phyloP scores from a whole-genome alignment of 2,888 invertebrate species.

The Agrotis puta region DNA sequence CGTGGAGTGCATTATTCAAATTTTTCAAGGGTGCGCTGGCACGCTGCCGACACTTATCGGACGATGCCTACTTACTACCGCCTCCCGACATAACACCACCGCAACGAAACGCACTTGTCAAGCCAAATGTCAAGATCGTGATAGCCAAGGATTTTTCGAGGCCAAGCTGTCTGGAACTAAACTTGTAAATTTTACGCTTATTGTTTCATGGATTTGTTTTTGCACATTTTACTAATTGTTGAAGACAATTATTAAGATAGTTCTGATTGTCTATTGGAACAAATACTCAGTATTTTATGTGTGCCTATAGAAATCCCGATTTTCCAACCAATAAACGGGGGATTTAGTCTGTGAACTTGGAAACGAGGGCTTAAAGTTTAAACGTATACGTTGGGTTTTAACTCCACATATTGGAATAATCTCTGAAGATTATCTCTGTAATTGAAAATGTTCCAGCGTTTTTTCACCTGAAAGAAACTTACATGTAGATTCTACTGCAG shows the following conservation, averaged over 20 bases:
- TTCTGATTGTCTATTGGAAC: slow-evolving; percentile 1
- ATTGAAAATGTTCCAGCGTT: slow-evolving; percentile 39
- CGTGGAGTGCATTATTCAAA: slow-evolving; percentile 58
- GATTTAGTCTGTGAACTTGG: slow-evolving; percentile 22
- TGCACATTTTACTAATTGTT: slow-evolving; percentile 13
- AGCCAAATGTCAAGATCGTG: slow-evolving; percentile 74
- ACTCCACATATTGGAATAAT: slow-evolving; percentile 42
- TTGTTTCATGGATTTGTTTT: slow-evolving; percentile 13
- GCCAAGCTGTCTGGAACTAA: slow-evolving; percentile 45
- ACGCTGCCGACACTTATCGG: slow-evolving; percentile 55
- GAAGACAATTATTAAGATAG: not conserved
- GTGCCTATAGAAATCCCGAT: not conserved
- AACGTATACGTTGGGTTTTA: slow-evolving; percentile 26
- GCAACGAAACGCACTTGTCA: slow-evolving; percentile 67
- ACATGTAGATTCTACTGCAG: slow-evolving; percentile 31
- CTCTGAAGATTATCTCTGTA: slow-evolving; percentile 30
- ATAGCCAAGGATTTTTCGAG: slow-evolving; percentile 55
- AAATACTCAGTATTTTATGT: not conserved
- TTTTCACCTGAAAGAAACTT: slow-evolving; percentile 25
- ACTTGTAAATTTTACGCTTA: slow-evolving; percentile 37
- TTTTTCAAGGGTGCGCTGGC: slow-evolving; percentile 62
- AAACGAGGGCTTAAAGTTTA: slow-evolving; percentile 31
- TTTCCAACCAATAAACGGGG: slow-evolving; percentile 11
- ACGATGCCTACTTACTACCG: slow-evolving; percentile 53
- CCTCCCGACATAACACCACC: slow-evolving; percentile 50